These are phyloP conservation scores for Hylyphantes graminicola DNA, from an alignment of 1,140 invertebrate species.

Conservation along the genomic window DNA sequence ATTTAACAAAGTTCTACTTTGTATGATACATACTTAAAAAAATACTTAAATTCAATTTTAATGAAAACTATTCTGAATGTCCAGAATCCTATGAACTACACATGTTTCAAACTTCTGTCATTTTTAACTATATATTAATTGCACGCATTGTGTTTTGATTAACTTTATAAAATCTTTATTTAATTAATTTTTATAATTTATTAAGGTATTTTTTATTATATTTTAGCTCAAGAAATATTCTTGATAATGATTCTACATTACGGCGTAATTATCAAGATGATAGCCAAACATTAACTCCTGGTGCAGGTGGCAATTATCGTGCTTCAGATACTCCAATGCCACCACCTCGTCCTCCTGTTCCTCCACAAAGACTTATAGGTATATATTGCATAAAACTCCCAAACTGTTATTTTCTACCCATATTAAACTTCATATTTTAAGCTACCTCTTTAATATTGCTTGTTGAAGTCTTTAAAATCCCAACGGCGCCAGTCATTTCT, in stretches of 20 bases:
- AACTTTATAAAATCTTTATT: neutral
- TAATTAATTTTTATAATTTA: neutral
- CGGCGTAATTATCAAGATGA: slow-evolving; percentile 90
- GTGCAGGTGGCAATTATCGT: slow-evolving; percentile 63
- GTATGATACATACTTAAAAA: neutral
- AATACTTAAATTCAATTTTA: neutral
- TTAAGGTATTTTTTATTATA: too few relatives aligned
- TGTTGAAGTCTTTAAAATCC: too few relatives aligned
- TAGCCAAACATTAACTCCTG: slow-evolving; percentile 75
- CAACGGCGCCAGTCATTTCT: too few relatives aligned
- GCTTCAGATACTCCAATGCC: slow-evolving; percentile 74
- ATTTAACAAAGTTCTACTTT: neutral
- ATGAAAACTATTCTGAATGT: neutral
- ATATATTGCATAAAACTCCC: neutral
- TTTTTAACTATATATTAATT: neutral
- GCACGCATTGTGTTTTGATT: neutral
- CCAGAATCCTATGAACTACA: neutral
- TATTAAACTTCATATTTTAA: too few relatives aligned
- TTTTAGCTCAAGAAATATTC: slow-evolving; percentile 38
- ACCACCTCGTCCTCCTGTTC: slow-evolving; percentile 84
- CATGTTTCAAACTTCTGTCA: neutral
- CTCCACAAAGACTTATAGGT: slow-evolving; percentile 84
- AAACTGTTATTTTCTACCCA: too few relatives aligned
- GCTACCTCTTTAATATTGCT: neutral
- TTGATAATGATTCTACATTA: slow-evolving; percentile 59